These are phyloP conservation scores for Caloenas nicobarica DNA, from an alignment of 2,113 vertebrate species.

Conservation along the genomic window DNA sequence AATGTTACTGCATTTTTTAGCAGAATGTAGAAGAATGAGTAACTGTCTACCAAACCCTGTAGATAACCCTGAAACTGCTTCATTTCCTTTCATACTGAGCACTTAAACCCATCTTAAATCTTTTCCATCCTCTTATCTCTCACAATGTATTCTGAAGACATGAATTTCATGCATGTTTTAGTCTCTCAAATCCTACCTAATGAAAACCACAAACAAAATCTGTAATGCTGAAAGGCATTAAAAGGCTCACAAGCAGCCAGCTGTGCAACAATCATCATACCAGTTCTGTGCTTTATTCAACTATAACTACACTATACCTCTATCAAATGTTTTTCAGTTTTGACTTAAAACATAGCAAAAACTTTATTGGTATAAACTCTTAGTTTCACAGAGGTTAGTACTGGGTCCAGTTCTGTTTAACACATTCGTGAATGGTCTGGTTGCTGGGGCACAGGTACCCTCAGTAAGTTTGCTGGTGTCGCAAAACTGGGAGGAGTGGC, in stretches of 20 bases:
- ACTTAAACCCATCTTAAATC: neutral
- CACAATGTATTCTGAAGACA: neutral
- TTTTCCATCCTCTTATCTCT: neutral
- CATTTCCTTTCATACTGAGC: neutral
- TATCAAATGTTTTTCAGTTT: neutral
- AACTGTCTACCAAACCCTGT: neutral
- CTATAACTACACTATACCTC: neutral
- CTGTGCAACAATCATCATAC: neutral
- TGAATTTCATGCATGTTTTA: neutral
- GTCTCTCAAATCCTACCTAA: neutral
- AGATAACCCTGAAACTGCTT: neutral
- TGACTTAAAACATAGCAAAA: neutral
- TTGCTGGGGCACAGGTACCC: too few species aligned
- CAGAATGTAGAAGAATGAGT: neutral
- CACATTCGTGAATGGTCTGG: too few species aligned
- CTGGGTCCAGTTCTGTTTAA: too few species aligned
- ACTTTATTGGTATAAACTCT: too few species aligned
- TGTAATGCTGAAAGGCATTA: neutral
- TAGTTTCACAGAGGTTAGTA: too few species aligned
- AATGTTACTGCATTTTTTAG: neutral
- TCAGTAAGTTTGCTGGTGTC: too few species aligned
- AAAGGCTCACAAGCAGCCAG: neutral
- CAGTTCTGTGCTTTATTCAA: neutral
- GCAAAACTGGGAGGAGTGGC: too few species aligned
- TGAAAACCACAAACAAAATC: conserved; percentile 7